Conservation (phyloP, 2,797 vertebrate genomes). For the Microctenopoma stevenorrisi region DNA sequence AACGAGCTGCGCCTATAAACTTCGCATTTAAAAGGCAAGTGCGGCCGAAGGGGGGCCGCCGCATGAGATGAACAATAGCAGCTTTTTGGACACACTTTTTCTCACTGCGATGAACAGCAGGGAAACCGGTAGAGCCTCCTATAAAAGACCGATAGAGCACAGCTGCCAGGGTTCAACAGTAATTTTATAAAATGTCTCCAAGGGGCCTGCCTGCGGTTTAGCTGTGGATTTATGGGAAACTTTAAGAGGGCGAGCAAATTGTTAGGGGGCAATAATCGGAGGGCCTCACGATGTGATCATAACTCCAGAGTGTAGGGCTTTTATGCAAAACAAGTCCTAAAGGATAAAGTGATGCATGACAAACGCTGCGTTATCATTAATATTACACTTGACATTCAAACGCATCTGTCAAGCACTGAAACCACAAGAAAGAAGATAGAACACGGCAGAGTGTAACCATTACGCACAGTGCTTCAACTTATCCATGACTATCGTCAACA, state of each 20-base stretch:
- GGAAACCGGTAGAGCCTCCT: constrained; percentile 84
- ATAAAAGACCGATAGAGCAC: constrained; percentile 83
- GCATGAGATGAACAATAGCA: constrained; percentile 85
- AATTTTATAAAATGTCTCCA: constrained; percentile 81
- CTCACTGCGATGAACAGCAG: constrained; percentile 86
- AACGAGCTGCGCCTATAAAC: constrained; percentile 86
- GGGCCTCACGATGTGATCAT: constrained; percentile 42
- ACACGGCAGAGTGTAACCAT: constrained; percentile 45
- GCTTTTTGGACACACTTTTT: constrained; percentile 89
- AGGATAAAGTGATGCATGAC: constrained; percentile 50
- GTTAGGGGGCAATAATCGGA: constrained; percentile 49
- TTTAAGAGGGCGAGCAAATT: constrained; percentile 68
- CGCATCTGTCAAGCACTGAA: constrained; percentile 34
- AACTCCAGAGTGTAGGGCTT: constrained; percentile 38
- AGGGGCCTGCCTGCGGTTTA: constrained; percentile 70
- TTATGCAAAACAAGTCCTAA: constrained; percentile 34
- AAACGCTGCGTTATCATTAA: constrained; percentile 75
- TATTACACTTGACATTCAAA: constrained; percentile 77
- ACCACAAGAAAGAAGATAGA: constrained; percentile 10
- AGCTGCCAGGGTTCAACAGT: constrained; percentile 83
- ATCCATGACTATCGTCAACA: constrained; percentile 4
- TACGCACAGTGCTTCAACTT: constrained; percentile 5
- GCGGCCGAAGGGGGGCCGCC: constrained; percentile 81
- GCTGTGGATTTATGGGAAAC: constrained; percentile 72
- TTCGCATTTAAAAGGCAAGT: constrained; percentile 90